Evolutionary conservation across 2,888 invertebrate genomes (phyloP), one percentile per base, ranked within the genome.

Genomic region (Onchidella celtica): DNA sequence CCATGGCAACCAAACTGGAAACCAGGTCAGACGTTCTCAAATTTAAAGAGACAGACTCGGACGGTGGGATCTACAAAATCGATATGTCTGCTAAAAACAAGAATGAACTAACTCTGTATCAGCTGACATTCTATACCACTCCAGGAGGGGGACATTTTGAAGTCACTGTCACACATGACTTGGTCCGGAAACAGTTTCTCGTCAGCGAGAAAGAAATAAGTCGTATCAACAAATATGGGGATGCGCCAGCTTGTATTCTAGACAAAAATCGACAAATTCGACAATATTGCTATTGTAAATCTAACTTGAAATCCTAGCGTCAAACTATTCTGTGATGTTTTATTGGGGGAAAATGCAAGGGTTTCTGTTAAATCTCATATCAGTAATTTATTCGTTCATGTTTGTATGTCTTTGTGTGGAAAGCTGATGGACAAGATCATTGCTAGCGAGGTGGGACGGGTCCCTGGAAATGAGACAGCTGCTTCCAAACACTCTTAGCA

Each of bases 121-220:
- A 98, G 92, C 92, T 98, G 17, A 97, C 97, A 94, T 95, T 97
- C 21, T 82, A 88, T n/a, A 95, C 97, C 0, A 92, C 94, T 1
- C 98, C 98, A 0, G 97, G 97, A 0, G 93, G 94, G 17, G 97
- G 96, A 0, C 93, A 96, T 0, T 98, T 96, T 91, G 98, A 98
- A 93, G 97, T 96, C 0, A 97, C 97, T 1, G 94, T 97, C 63
- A 94, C 94, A 0, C 95, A 96, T 88, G 92, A 95, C 79, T 91
- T 95, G 1, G 91, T 93, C 0, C 94, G 94, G 0, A 95, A 96
- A 86, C 93, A 89, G 65, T 96, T 96, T 87, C 91, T 93, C 0
- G 94, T 97, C 4, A 95, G 96, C 91, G 94, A 96, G 74, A 94
- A 95, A 21, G 96, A 96, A 89, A 95, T 97, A 57, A 96, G 96